Conservation (phyloP, 2,888 invertebrate species). For the Oasisia sp. region DNA sequence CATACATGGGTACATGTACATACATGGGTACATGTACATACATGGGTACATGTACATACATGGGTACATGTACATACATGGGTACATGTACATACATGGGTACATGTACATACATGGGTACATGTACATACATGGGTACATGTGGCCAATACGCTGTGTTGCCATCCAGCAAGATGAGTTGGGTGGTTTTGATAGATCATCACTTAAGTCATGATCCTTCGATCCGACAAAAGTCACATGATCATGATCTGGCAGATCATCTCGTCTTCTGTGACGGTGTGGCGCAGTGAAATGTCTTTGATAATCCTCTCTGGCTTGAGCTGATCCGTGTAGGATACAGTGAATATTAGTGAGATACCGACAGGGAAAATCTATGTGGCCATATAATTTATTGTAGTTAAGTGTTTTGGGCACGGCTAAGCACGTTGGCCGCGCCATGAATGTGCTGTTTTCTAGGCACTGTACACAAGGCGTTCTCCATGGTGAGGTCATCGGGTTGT, state of each 20-base stretch:
- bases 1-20: no score
- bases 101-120: no score
- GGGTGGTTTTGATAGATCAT: no score
- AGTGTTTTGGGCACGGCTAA: neutral
- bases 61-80: no score
- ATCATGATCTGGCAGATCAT: neutral
- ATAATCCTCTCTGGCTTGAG: neutral
- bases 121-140: no score
- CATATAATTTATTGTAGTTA: conserved; percentile 11
- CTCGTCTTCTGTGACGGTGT: no score
- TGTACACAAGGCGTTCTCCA: neutral
- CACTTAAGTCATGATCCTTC: no score
- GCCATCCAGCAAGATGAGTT: neutral
- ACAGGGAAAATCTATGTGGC: neutral
- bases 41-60: no score
- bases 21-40: no score
- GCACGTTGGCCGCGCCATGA: neutral
- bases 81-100: no score
- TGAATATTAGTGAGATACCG: neutral
- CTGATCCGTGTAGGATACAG: neutral
- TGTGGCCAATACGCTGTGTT: no score
- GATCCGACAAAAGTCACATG: neutral
- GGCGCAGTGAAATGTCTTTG: no score
- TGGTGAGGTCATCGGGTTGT: neutral
- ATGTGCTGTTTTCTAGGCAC: neutral